Base-by-base conservation (phyloP, 2,113 vertebrate species). In the Tragelaphus scriptus region DNA sequence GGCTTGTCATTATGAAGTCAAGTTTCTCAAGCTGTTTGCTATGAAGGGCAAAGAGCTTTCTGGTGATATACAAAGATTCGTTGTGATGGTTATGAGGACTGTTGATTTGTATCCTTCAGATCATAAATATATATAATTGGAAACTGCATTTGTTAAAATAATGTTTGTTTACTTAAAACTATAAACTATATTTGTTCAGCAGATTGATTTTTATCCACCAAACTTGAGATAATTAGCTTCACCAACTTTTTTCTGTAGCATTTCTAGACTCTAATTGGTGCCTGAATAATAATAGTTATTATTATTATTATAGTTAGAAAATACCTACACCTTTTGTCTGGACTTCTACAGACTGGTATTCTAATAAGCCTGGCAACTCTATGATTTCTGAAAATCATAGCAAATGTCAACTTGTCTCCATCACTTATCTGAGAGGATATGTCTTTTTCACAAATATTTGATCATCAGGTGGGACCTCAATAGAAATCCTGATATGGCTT, bases 61-160 rank as follows among this genome's bases (percentile, higher is more conserved):
- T 58, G 32, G 16, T 82, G 47, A 87, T 65, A 65, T 25, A 88
- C 23, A 80, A 77, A 97, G 26, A 23, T 92, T 28, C 19, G 5
- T 47, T 56, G 9, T 84, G 49, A 87, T 79, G 55, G 71, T 87
- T 93, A 56, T 80, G 90, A 65, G 23, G n/a, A 63, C 6, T 47
- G 7, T 63, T 49, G 47, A 77, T 26, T 82, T 87, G 36, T 63
- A 84, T 82, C n/a, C 53, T 84, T 65, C 21, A 77, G 58, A 65
- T 93, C 81, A 82, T 90, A 79, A 91, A 65, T 65, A 84, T 44
- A 93, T 87, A 3, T 59, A 94, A 88, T 36, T 0, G 3, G 25
- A 96, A 81, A 90, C 21, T n/a, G 23, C n/a, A 53, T 61, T 91
- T 88, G 30, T 75, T 92, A 97, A 92, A 88, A 79, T 89, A 88